Conservation (phyloP, 2,888 invertebrate species). For the Caenorhabditis sulstoni region DNA sequence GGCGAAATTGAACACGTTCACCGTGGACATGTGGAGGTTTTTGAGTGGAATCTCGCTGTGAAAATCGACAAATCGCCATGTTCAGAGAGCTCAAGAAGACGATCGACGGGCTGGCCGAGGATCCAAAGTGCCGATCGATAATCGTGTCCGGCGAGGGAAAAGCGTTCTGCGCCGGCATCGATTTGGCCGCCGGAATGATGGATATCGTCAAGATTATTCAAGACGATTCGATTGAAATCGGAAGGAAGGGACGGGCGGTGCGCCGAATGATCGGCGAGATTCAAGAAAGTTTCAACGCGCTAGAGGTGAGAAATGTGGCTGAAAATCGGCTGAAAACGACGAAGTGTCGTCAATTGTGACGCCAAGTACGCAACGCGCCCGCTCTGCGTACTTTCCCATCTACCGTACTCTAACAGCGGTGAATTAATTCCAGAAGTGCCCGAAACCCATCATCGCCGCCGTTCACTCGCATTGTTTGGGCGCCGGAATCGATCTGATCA, state of each 20-base stretch:
- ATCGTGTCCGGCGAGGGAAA: slow-evolving; percentile 91
- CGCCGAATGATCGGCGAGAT: slow-evolving; percentile 53
- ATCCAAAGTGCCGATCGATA: slow-evolving; percentile 90
- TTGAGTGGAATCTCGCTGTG: not conserved
- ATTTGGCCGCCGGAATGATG: slow-evolving; percentile 83
- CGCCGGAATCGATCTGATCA: slow-evolving; percentile 91
- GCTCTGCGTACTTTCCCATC: too few relatives aligned
- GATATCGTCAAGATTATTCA: slow-evolving; percentile 61
- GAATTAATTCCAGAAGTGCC: slow-evolving; percentile 84
- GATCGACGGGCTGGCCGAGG: slow-evolving; percentile 87
- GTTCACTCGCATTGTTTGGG: slow-evolving; percentile 93
- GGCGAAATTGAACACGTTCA: slow-evolving; percentile 74
- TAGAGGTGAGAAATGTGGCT: slow-evolving; percentile 52
- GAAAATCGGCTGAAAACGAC: not conserved
- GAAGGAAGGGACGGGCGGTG: slow-evolving; percentile 63
- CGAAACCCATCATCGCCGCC: slow-evolving; percentile 92
- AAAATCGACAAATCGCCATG: not conserved
- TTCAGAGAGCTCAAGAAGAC: slow-evolving; percentile 87
- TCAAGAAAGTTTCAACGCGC: slow-evolving; percentile 66
- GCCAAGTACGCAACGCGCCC: too few relatives aligned
- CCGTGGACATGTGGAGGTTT: slow-evolving; percentile 73
- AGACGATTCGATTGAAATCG: slow-evolving; percentile 65
- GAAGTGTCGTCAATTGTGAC: not conserved
- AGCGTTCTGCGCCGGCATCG: slow-evolving; percentile 90
- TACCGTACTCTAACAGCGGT: too few relatives aligned